Evolutionary conservation across 1,140 invertebrate species (phyloP), one percentile per base, ranked within the genome.

Genomic region (Glossosoma conforme): DNA sequence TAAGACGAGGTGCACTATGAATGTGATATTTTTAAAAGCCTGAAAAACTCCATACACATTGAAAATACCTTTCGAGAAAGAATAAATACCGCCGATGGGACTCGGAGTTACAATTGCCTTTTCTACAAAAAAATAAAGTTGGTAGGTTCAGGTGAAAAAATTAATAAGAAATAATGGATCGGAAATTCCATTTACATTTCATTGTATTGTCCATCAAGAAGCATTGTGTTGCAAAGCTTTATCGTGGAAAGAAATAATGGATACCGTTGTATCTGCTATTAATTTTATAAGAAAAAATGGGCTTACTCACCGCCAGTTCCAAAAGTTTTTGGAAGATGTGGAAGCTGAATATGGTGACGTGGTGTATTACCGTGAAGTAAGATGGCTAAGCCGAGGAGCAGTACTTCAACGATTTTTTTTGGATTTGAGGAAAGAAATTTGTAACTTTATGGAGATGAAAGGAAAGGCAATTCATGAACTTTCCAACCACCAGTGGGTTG

Each of bases 261-360:
- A 48, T 44, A 44, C 48, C 38, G 17, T 56, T 38, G 30, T 47
- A 38, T 53, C 43, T 40, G 25, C 50, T 59, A 48, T 61, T 47
- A 41, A 60, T 55, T n/a, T n/a, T n/a, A n/a, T n/a, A n/a, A n/a
- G 45, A 59, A 49, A 51, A 56, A 55, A 41, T 55, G 54, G 48
- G 54, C 52, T 62, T 15, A 51, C 52, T 55, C 46, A 62, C 45
- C 47, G 22, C 36, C 45, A 55, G 53, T 61, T 59, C 47, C 10
- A 60, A 44, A 44, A 56, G 46, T 47, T 61, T 61, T 41, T 58
- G 44, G 47, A 54, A 58, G 42, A 61, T 56, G 52, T 48, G 41
- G 17, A 60, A 51, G 47, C 53, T 51, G 52, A 59, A 47, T 21
- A 57, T 50, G 48, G 41, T 46, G 52, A 47, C 11, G 38, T 58